Conservation (phyloP, 2,797 vertebrate species). For the Corythornis leucogaster region DNA sequence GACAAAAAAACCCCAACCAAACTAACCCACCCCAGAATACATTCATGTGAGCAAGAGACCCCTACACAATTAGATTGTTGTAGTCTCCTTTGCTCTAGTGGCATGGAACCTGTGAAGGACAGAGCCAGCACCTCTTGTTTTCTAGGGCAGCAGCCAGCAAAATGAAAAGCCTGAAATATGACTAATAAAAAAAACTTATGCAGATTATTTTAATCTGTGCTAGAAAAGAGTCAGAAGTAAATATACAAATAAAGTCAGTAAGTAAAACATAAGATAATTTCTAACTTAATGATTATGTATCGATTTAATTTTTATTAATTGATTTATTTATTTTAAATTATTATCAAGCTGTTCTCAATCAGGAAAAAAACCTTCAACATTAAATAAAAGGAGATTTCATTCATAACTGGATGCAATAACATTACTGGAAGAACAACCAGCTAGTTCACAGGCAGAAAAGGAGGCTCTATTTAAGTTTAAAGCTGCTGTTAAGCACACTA, state of each 20-base stretch:
- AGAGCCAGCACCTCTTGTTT: background rate
- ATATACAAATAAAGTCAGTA: background rate
- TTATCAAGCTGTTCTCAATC: background rate
- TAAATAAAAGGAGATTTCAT: background rate
- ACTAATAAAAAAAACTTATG: background rate
- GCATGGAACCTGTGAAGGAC: background rate
- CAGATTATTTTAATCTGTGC: background rate
- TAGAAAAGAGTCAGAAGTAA: background rate
- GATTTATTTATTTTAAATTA: background rate
- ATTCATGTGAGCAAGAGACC: background rate
- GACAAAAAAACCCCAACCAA: background rate
- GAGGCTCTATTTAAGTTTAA: background rate
- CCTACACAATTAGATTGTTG: background rate
- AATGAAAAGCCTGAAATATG: background rate
- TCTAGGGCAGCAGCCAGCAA: background rate
- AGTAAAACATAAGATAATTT: background rate
- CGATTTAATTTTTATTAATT: too few relatives aligned
- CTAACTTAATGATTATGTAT: too few relatives aligned
- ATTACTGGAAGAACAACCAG: background rate
- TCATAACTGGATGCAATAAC: background rate
- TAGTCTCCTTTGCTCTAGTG: background rate
- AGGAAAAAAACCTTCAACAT: background rate
- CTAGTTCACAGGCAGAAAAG: background rate
- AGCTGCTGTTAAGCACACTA: background rate
- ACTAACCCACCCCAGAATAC: background rate